A percentile compares a stretch with the other conserved stretches of the same genome.
Conservation (phyloP, 2,888 invertebrate genomes). For the Polyploca ridens region DNA sequence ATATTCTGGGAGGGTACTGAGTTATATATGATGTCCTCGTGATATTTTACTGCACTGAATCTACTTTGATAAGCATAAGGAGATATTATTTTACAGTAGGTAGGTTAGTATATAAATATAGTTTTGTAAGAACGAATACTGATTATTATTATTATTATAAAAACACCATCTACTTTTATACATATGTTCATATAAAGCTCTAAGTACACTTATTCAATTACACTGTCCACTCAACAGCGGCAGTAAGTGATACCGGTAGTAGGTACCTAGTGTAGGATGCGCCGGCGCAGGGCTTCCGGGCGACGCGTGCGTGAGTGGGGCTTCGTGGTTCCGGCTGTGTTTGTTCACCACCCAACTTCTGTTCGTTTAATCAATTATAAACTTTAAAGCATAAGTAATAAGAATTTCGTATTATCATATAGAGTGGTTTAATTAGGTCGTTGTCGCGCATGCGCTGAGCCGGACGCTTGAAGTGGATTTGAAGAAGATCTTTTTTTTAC, state of each 20-base stretch:
- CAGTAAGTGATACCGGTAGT: slow-evolving; percentile 66
- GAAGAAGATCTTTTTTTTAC: slow-evolving; percentile 39
- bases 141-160: too few relatives aligned
- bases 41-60: too few relatives aligned
- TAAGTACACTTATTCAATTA: slow-evolving; percentile 66
- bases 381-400: slow-evolving; percentile 4
- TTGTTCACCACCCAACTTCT: slow-evolving; percentile 16
- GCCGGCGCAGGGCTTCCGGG: slow-evolving; percentile 77
- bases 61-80: too few relatives aligned
- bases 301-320: slow-evolving; percentile 80
- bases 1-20: too few relatives aligned
- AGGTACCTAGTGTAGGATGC: slow-evolving; percentile 52
- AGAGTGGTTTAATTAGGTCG: background rate
- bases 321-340: slow-evolving; percentile 73
- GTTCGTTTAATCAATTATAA: slow-evolving; percentile 14
- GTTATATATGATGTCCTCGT: too few relatives aligned
- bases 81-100: too few relatives aligned
- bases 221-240: slow-evolving; percentile 42
- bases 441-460: slow-evolving; percentile 38
- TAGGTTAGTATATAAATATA: too few relatives aligned
- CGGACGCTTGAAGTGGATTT: slow-evolving; percentile 51
- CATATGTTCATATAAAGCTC: slow-evolving; percentile 47
- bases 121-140: too few relatives aligned
- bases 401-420: background rate
- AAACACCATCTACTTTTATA: too few relatives aligned